Evolutionary conservation across 2,797 vertebrate species (phyloP), one percentile per base, ranked within the genome.

Genomic region (Spea hammondii): DNA sequence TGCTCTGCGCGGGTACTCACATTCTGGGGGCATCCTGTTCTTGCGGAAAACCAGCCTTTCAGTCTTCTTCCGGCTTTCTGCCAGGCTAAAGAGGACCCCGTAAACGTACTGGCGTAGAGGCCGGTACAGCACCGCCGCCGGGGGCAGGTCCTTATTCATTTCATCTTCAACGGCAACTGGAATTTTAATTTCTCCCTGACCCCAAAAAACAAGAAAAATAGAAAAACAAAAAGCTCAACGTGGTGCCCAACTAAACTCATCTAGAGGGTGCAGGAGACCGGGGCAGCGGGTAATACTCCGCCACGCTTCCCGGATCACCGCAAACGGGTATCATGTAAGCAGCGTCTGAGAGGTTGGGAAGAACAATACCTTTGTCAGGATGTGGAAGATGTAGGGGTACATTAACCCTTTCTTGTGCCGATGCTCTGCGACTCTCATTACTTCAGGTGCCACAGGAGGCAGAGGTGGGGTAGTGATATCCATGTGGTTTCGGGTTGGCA

Each of bases 401-500:
- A 98, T 98, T 71, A 98, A 92, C 80, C 96, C 96, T 86, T 95
- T 96, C 89, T 93, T 96, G 92, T 98, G 97, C 85, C 97, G 93
- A 90, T 97, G 96, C 87, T 98, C 95, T 0, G 95, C 96, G 83
- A 98, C 96, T 88, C 96, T 90, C 85, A 98, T 91, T 86, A 98
- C 96, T 92, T 97, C 97, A 0, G 95, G 94, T 73, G 96, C 95
- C 65, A 96, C 94, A 0, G 89, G 88, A 77, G 97, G 97, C 88
- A 98, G 91, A 76, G 96, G 95, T 7, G 97, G 96, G 70, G 95
- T 96, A 67, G 96, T 98, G 86, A 98, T 94, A 88, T 98, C 97
- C 96, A 98, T 98, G 90, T 98, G 97, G 90, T 95, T 98, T 88
- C 97, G 94, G 73, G 95, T 97, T 79, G 96, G 95, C 96, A 98